Base-by-base conservation (phyloP, 2,888 invertebrate genomes). In the Caenorhabditis afra region DNA sequence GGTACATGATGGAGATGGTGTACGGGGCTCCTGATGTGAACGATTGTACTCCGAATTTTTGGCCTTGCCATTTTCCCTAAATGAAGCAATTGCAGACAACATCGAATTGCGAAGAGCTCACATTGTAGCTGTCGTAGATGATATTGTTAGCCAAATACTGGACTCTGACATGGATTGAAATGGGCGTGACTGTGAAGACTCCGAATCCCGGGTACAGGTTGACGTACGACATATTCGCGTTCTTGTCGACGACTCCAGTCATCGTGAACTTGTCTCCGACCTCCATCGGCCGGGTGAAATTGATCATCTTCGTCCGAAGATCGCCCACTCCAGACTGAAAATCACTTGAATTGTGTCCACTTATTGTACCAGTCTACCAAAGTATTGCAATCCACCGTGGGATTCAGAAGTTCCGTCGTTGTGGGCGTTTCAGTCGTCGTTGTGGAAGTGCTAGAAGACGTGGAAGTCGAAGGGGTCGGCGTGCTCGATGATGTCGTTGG, bases 201-300 rank as follows among this genome's bases (percentile, higher is more conserved):
- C 29, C 29, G 29, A 5, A 29, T 29, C 29, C 29, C 29, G 29
- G 29, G 7, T 29, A 29, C 29, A 29, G 7, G 29, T 29, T 29
- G 29, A 29, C 29, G 7, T 5, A 29, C 4, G 29, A 29, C 29
- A 29, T 29, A 7, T 29, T 29, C 29, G 29, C 29, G 7, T 29
- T 29, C 29, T 29, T 29, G 29, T 29, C 29, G 29, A 29, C 7
- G 7, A 29, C 29, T 35, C 62, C 62, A 11, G 62, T 62, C 35
- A 62, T 62, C 22, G 62, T 62, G 50, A 62, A 50, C n/a, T 62
- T 62, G 39, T 62, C 62, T 22, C 62, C 62, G 12, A 50, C 50
- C 23, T 62, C 62, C 62, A 62, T 62, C 8, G 39, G 39, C 50
- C 62, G 35, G 3, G 20, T 11, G 50, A 62, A 62, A 10, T 39